Conservation (phyloP, 2,797 vertebrate species). For the Thunnus albacares region DNA sequence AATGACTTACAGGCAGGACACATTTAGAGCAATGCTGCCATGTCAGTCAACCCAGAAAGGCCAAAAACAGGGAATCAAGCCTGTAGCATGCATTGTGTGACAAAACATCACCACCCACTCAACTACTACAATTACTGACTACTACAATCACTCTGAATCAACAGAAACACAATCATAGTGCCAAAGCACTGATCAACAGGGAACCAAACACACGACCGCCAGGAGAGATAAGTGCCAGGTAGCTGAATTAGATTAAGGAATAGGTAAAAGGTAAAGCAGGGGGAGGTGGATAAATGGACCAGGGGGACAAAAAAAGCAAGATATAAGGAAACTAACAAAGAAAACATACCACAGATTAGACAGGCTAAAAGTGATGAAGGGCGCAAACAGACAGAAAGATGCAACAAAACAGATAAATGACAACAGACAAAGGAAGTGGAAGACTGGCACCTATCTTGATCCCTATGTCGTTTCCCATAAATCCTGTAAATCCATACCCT, state of each 20-base stretch:
- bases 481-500: constrained; percentile 45
- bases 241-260: background rate
- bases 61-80: background rate
- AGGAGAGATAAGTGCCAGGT: background rate
- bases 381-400: constrained; percentile 6
- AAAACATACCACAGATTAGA: background rate
- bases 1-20: background rate
- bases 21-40: background rate
- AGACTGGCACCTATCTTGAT: constrained; percentile 30
- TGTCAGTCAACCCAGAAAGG: background rate
- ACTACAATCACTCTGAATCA: background rate
- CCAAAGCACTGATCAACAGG: background rate
- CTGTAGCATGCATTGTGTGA: background rate
- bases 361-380: background rate
- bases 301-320: background rate
- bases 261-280: background rate
- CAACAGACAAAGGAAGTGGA: constrained; percentile 30
- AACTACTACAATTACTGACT: background rate
- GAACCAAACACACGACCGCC: constrained; percentile 2
- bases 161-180: background rate
- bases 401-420: constrained; percentile 14
- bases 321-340: constrained; percentile 1
- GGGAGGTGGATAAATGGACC: background rate
- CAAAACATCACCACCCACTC: constrained; percentile 6
- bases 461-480: constrained; percentile 21